Evolutionary conservation across 1,140 invertebrate genomes (phyloP).

Genomic region (Drosophila aff.): DNA sequence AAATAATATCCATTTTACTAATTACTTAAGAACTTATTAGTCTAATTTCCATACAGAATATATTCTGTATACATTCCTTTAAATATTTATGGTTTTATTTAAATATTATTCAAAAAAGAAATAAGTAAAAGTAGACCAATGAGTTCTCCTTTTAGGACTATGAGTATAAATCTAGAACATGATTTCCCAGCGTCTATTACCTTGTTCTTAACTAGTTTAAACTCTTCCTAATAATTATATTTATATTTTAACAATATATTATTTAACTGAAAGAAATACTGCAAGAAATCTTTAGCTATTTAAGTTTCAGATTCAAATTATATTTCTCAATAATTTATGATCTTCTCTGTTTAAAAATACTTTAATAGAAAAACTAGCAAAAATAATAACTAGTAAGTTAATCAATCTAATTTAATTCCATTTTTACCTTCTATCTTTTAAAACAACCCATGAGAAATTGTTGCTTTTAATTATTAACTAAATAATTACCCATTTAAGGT

Average conservation of each 20-base stretch:
- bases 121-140: neutral
- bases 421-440: neutral
- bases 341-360: neutral
- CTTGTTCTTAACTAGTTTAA: neutral
- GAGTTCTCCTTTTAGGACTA: neutral
- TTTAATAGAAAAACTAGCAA: neutral
- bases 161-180: neutral
- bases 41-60: neutral
- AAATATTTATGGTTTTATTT: neutral
- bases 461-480: conserved; percentile 37
- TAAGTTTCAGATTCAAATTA: neutral
- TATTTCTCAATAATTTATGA: neutral
- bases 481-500: conserved; percentile 1
- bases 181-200: neutral
- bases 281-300: neutral
- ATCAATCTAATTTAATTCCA: neutral
- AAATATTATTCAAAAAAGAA: neutral
- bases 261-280: too few species aligned
- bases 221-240: neutral
- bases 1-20: neutral
- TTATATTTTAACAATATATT: neutral
- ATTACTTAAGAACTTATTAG: neutral
- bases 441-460: neutral
- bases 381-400: too few species aligned
- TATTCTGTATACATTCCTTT: neutral